These are phyloP conservation scores for Lepidochitona cinerea DNA, from an alignment of 2,888 invertebrate species.

Conservation along the genomic window DNA sequence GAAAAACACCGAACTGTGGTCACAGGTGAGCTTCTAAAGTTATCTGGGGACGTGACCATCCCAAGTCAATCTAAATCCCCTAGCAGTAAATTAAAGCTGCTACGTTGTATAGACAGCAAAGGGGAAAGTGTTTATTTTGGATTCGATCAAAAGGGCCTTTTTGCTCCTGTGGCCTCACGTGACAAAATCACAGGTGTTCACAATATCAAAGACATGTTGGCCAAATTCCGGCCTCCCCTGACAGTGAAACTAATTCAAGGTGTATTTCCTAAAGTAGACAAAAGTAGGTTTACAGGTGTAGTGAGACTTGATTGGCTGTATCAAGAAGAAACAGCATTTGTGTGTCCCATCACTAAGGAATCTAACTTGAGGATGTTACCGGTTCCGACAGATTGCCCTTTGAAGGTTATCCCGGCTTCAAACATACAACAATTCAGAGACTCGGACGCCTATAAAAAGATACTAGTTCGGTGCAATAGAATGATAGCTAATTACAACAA, in stretches of 20 bases:
- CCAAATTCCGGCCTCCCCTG: conserved; percentile 87
- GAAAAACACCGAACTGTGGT: conserved; percentile 36
- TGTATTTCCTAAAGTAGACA: conserved; percentile 80
- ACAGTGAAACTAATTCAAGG: conserved; percentile 94
- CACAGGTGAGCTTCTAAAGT: conserved; percentile 64
- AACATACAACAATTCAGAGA: conserved; percentile 72
- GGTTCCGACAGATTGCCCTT: conserved; percentile 86
- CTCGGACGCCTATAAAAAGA: conserved; percentile 43
- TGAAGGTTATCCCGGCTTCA: conserved; percentile 78
- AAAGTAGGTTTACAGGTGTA: conserved; percentile 59
- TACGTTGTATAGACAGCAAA: conserved; percentile 88
- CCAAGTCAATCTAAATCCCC: conserved; percentile 37
- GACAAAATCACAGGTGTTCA: conserved; percentile 96
- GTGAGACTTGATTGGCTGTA: conserved; percentile 65
- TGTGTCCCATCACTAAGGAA: conserved; percentile 60
- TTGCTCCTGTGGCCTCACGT: conserved; percentile 92
- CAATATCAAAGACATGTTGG: conserved; percentile 87
- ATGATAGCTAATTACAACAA: conserved; percentile 67
- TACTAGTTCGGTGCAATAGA: conserved; percentile 54
- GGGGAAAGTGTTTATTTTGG: conserved; percentile 87
- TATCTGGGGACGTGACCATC: conserved; percentile 55
- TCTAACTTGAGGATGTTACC: conserved; percentile 77
- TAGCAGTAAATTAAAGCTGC: conserved; percentile 73
- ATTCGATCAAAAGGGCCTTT: conserved; percentile 90
- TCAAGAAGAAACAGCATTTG: conserved; percentile 65